These are phyloP conservation scores for Brachymystax lenok DNA, from an alignment of 2,797 vertebrate species.

Conservation along the genomic window DNA sequence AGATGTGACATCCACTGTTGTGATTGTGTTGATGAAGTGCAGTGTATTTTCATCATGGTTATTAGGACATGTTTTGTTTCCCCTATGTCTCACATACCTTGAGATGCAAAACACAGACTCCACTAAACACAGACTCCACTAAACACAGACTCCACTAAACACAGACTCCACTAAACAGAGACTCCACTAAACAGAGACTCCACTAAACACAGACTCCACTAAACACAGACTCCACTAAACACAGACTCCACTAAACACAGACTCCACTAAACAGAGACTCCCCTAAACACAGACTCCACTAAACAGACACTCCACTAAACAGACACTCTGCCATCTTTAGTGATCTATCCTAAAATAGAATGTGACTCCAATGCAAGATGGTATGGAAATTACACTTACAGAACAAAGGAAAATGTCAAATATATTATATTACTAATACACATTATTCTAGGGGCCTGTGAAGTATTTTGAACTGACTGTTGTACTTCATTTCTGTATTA, in stretches of 20 bases:
- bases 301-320: no score
- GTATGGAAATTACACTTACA: neutral
- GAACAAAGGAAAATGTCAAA: neutral
- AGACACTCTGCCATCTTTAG: neutral
- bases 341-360: neutral
- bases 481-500: neutral
- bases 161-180: conserved; percentile 18
- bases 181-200: no score
- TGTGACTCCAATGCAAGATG: conserved; percentile 8
- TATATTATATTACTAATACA: no score
- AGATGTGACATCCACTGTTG: neutral
- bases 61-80: neutral
- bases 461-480: neutral
- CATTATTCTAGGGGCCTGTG: neutral
- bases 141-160: no score
- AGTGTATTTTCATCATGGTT: neutral
- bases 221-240: no score
- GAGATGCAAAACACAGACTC: neutral
- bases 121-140: no score
- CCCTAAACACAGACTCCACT: no score
- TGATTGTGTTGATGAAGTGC: neutral
- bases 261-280: no score
- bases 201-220: no score
- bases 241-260: no score
- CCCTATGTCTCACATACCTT: neutral